Percentiles rank a stretch among this genome's conserved stretches.
phyloP scores from a whole-genome alignment of 2,113 vertebrate genomes.

The Dunckerocampus dactyliophorus region DNA sequence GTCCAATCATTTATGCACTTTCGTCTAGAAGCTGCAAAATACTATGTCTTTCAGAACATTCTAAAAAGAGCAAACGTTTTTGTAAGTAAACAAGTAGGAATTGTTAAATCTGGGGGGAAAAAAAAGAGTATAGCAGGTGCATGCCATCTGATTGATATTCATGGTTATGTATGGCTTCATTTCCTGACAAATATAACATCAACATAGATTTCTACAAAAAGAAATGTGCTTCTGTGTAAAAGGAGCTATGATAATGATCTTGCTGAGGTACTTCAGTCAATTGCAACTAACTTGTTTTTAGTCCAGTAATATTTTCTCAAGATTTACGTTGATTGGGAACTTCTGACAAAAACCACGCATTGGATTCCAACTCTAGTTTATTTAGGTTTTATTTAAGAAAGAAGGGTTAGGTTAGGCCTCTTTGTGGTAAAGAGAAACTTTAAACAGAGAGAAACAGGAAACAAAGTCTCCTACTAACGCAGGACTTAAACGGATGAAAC shows the following conservation, averaged over 20 bases:
- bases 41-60: not conserved
- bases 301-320: not conserved
- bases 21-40: conserved; percentile 19
- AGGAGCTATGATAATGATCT: conserved; percentile 24
- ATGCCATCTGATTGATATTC: too few relatives aligned
- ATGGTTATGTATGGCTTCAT: too few relatives aligned
- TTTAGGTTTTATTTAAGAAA: too few relatives aligned
- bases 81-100: too few relatives aligned
- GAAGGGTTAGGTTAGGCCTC: not conserved
- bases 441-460: not conserved
- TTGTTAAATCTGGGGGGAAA: too few relatives aligned
- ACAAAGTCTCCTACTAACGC: conserved; percentile 1
- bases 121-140: too few relatives aligned
- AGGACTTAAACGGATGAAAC: not conserved
- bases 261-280: not conserved
- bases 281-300: not conserved
- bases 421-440: not conserved
- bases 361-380: too few relatives aligned
- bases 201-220: not conserved
- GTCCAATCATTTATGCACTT: conserved; percentile 31
- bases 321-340: not conserved
- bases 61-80: conserved; percentile 2
- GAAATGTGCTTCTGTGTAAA: not conserved
- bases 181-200: too few relatives aligned
- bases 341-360: too few relatives aligned